Percentiles rank a stretch among this genome's conserved stretches.
Conservation (phyloP, 2,888 invertebrate genomes). For the Drosophila mulleri region DNA sequence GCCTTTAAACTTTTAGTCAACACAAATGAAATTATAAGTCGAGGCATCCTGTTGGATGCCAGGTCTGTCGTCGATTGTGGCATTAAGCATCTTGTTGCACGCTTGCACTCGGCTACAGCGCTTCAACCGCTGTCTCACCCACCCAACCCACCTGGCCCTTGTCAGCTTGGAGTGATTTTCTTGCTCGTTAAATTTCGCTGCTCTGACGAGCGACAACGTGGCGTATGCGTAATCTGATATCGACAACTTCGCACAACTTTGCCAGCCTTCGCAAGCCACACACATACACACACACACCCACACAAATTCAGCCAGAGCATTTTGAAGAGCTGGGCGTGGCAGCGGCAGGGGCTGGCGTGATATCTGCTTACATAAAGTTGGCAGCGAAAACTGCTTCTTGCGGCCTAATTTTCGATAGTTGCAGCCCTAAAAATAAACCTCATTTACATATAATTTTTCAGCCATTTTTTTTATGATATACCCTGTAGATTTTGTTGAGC, state of each 20-base stretch:
- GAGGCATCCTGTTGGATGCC: constrained; percentile 38
- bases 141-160: background rate
- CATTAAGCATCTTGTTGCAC: constrained; percentile 36
- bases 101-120: constrained; percentile 9
- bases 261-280: constrained; percentile 27
- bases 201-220: constrained; percentile 60
- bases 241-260: constrained; percentile 40
- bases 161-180: constrained; percentile 60
- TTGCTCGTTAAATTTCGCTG: constrained; percentile 72
- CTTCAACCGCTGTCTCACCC: background rate
- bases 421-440: constrained; percentile 36
- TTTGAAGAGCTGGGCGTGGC: constrained; percentile 9
- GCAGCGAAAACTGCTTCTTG: constrained; percentile 22
- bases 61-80: constrained; percentile 30
- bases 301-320: background rate
- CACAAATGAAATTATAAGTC: constrained; percentile 75
- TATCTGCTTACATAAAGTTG: constrained; percentile 30
- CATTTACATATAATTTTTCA: constrained; percentile 34
- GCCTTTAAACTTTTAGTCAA: constrained; percentile 54
- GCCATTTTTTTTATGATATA: background rate
- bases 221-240: constrained; percentile 76
- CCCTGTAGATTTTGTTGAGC: background rate
- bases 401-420: constrained; percentile 35
- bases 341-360: background rate
- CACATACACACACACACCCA: constrained; percentile 15